These are phyloP conservation scores for Hippoglossus hippoglossus DNA, from an alignment of 2,797 vertebrate species.

Conservation along the genomic window DNA sequence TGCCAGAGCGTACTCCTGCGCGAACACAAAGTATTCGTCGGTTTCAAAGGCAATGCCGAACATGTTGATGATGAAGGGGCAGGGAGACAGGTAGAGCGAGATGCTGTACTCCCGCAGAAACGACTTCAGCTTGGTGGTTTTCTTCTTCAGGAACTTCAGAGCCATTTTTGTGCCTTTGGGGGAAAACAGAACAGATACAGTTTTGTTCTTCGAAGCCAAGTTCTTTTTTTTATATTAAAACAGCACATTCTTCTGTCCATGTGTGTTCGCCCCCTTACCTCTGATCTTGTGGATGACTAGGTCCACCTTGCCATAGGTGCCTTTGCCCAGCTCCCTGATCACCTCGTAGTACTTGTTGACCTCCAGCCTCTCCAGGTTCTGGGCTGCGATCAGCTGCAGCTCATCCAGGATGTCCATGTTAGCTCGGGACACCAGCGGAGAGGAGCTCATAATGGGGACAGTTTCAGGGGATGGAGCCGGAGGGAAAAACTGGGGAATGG, in stretches of 20 bases:
- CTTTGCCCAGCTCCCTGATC: constrained; percentile 88
- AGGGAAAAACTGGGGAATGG: neutral
- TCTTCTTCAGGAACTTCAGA: constrained; percentile 89
- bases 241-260: neutral
- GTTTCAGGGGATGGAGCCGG: constrained; percentile 27
- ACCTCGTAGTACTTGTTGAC: constrained; percentile 89
- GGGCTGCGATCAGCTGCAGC: constrained; percentile 87
- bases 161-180: constrained; percentile 89
- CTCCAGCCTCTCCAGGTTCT: constrained; percentile 87
- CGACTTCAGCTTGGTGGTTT: constrained; percentile 89
- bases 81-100: constrained; percentile 88
- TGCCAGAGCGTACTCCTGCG: constrained; percentile 88
- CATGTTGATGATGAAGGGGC: constrained; percentile 90
- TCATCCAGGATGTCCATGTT: constrained; percentile 88
- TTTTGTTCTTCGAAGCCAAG: fast-evolving
- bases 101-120: constrained; percentile 89
- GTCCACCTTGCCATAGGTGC: constrained; percentile 90
- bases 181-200: neutral
- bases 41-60: constrained; percentile 89
- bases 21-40: constrained; percentile 88
- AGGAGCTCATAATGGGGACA: constrained; percentile 80
- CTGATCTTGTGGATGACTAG: constrained; percentile 88
- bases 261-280: constrained; percentile 73
- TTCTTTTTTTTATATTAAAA: neutral
- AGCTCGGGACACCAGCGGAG: constrained; percentile 80